Evolutionary conservation across 1,140 invertebrate genomes (phyloP).

Genomic region (Lucilia cuprina): DNA sequence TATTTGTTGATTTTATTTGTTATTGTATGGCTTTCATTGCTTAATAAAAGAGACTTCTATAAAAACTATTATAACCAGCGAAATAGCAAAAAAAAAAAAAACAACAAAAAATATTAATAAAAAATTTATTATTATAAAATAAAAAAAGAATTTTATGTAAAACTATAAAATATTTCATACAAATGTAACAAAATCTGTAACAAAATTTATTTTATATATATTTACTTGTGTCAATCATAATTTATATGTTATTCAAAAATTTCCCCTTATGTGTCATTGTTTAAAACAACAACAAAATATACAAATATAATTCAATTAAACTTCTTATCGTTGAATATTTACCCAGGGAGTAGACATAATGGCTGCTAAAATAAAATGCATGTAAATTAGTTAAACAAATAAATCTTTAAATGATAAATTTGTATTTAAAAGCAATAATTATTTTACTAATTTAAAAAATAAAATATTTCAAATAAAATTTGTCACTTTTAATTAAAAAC

Average conservation of each 20-base stretch:
- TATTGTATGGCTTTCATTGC: slow-evolving; percentile 22
- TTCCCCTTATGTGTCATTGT: not conserved
- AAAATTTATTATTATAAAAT: not conserved
- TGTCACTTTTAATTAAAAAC: too few species aligned
- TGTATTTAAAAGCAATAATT: too few species aligned
- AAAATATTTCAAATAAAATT: too few species aligned
- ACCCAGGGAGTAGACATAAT: not conserved
- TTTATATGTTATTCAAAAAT: not conserved
- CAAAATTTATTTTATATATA: not conserved
- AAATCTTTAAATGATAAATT: too few species aligned
- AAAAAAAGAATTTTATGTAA: not conserved
- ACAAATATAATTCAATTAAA: not conserved
- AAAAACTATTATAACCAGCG: not conserved
- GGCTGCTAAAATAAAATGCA: not conserved
- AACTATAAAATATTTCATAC: not conserved
- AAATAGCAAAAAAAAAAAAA: not conserved
- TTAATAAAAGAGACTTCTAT: not conserved
- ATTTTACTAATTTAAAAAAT: too few species aligned
- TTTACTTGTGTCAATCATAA: not conserved
- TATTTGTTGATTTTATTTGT: not conserved
- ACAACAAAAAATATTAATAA: not conserved
- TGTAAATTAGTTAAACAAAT: too few species aligned
- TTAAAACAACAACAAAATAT: not conserved
- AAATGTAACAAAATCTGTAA: not conserved
- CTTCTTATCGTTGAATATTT: not conserved